A percentile compares a stretch with the other conserved stretches of the same genome.
phyloP scores from a whole-genome alignment of 2,888 invertebrate genomes.

The Macrophya annulata region DNA sequence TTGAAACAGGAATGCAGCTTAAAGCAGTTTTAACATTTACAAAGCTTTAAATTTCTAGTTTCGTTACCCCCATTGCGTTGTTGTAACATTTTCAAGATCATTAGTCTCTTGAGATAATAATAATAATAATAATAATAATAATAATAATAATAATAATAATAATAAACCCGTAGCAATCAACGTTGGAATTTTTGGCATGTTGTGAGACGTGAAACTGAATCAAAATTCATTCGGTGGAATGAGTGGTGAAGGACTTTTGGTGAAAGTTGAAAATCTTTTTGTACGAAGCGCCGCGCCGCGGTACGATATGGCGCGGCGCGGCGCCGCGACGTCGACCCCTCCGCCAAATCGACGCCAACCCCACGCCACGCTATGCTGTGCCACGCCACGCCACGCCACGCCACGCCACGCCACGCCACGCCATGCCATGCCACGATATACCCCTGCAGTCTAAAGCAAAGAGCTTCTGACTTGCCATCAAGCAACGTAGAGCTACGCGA shows the following conservation, averaged over 20 bases:
- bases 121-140: background rate
- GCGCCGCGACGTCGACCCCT: constrained; percentile 51
- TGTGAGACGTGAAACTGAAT: constrained; percentile 4
- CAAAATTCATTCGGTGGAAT: background rate
- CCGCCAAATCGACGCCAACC: constrained; percentile 54
- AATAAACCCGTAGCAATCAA: background rate
- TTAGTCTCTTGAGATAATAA: background rate
- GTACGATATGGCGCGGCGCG: background rate
- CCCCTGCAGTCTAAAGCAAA: constrained; percentile 47
- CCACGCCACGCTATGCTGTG: background rate
- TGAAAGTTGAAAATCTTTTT: constrained; percentile 36
- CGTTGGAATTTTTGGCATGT: constrained; percentile 1
- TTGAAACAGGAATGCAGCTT: background rate
- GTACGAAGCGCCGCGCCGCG: constrained; percentile 22
- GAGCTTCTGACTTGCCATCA: constrained; percentile 53
- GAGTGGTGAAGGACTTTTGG: constrained; percentile 12
- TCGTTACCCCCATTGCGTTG: background rate
- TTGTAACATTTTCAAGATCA: background rate
- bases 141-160: background rate
- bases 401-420: background rate
- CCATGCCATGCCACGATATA: constrained; percentile 26
- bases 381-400: background rate
- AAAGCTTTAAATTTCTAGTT: too few relatives aligned
- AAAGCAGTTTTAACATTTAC: background rate
- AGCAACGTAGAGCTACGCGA: constrained; percentile 19